These are phyloP conservation scores for Pollicipes pollicipes DNA, from an alignment of 1,140 invertebrate species.

Conservation along the genomic window DNA sequence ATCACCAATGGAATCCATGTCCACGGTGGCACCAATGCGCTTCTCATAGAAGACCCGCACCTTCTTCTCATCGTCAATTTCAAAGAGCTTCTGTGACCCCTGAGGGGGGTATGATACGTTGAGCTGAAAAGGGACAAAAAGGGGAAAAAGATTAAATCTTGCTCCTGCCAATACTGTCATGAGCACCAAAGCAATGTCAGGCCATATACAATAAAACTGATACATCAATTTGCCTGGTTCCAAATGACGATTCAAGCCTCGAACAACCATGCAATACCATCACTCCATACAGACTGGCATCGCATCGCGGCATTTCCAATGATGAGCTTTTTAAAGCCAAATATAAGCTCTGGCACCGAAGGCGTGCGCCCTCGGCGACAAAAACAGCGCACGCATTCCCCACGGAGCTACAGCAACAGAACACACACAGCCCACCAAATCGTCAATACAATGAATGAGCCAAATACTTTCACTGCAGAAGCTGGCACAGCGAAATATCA, in stretches of 20 bases:
- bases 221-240: no score
- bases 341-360: no score
- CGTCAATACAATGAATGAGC: neutral
- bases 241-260: no score
- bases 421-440: neutral
- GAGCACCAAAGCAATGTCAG: no score
- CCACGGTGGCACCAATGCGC: conserved; percentile 91
- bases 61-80: conserved; percentile 96
- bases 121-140: conserved; percentile 43
- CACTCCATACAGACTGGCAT: no score
- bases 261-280: no score
- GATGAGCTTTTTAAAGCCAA: no score
- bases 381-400: no score
- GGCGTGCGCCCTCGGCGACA: neutral
- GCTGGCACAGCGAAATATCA: neutral
- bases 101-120: conserved; percentile 96
- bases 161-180: neutral
- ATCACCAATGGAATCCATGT: conserved; percentile 82
- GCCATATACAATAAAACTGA: no score
- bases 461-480: neutral
- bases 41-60: conserved; percentile 96
- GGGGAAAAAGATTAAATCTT: neutral
- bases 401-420: no score
- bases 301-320: no score
- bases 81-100: conserved; percentile 94